Conservation (phyloP, 2,888 invertebrate species). For the Blera fallax region DNA sequence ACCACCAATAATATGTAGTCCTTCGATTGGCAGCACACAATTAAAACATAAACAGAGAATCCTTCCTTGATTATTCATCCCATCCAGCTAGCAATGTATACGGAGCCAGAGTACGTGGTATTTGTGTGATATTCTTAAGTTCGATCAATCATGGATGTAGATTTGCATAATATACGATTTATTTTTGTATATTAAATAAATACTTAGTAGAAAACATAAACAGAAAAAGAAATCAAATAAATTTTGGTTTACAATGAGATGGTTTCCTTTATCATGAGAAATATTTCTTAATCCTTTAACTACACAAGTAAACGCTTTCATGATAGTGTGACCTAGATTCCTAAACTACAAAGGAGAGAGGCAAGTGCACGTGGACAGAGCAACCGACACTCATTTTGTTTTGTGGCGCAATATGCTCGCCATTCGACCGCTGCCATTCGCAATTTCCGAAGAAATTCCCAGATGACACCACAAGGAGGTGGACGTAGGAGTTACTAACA, state of each 20-base stretch:
- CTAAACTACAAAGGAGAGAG: no score
- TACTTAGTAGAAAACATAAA: slow-evolving; percentile 60
- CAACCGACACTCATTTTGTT: no score
- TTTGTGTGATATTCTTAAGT: slow-evolving; percentile 81
- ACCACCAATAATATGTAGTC: background rate
- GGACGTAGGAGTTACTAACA: no score
- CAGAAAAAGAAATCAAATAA: slow-evolving; percentile 54
- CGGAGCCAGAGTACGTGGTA: slow-evolving; percentile 76
- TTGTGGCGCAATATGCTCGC: no score
- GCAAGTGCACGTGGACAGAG: no score
- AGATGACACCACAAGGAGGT: no score
- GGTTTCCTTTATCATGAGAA: background rate
- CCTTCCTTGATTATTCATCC: slow-evolving; percentile 23
- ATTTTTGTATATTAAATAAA: slow-evolving; percentile 68
- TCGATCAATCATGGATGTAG: slow-evolving; percentile 75
- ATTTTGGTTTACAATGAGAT: slow-evolving; percentile 38
- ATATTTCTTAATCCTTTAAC: no score
- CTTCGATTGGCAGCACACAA: background rate
- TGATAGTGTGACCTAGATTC: no score
- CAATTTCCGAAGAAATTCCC: no score
- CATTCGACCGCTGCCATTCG: no score
- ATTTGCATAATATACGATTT: slow-evolving; percentile 70
- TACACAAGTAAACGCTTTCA: no score
- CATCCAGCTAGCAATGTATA: slow-evolving; percentile 65
- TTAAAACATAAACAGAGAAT: slow-evolving; percentile 15